Evolutionary conservation across 2,797 vertebrate species (phyloP).

Genomic region (Neomorphus geoffroyi): DNA sequence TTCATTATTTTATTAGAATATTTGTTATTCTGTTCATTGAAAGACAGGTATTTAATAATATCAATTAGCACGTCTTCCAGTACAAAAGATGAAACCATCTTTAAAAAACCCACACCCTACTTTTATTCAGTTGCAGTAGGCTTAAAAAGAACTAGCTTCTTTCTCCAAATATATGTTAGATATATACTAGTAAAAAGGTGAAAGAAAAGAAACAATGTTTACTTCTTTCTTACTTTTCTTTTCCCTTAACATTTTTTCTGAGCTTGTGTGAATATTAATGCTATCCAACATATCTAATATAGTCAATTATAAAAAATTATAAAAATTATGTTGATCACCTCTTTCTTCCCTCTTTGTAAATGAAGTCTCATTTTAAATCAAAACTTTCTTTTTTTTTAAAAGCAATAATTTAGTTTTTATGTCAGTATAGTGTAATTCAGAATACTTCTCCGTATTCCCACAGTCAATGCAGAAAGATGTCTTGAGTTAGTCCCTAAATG

Average conservation of each 20-base stretch:
- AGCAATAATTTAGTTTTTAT: slow-evolving; percentile 42
- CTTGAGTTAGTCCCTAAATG: slow-evolving; percentile 80
- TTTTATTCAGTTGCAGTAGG: background rate
- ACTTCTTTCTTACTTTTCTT: background rate
- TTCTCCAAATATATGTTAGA: background rate
- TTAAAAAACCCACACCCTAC: background rate
- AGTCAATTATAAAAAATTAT: background rate
- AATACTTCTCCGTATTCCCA: slow-evolving; percentile 46
- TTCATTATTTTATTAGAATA: slow-evolving; percentile 56
- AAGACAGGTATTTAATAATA: slow-evolving; percentile 59
- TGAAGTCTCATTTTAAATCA: background rate
- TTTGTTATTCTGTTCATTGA: slow-evolving; percentile 43
- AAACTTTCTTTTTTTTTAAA: background rate
- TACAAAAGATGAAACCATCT: slow-evolving; percentile 40
- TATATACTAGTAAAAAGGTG: background rate
- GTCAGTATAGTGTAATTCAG: slow-evolving; percentile 34
- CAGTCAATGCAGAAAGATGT: slow-evolving; percentile 48
- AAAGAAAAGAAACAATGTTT: slow-evolving; percentile 10
- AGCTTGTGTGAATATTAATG: background rate
- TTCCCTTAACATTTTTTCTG: background rate
- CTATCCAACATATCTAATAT: background rate
- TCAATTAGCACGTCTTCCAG: slow-evolving; percentile 47
- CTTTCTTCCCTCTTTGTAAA: slow-evolving; percentile 20
- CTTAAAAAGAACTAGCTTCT: slow-evolving; percentile 22
- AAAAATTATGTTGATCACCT: background rate